Base-by-base conservation (phyloP, 2,797 vertebrate genomes). In the Smutsia temminckii region DNA sequence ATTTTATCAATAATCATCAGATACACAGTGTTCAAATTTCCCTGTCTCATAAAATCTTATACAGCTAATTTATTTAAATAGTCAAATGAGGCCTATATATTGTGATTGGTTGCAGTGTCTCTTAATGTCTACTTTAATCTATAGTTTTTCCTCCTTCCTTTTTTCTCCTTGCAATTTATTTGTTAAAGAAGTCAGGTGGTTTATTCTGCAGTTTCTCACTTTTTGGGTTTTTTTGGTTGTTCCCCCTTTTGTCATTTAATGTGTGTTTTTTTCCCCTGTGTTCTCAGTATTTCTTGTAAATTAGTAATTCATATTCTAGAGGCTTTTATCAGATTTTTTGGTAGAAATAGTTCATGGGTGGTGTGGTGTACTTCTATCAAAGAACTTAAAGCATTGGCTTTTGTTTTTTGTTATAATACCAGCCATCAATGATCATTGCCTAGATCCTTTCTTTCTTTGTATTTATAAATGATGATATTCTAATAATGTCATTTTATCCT, bases 381-480 rank as follows among this genome's bases (percentile, higher is more conserved):
- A 53, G 55, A 32, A 79, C 21, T 85, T 18, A 25, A 23, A 34
- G 25, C 64, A 32, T 72, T 17, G 4, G 4, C 25, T 89, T 85
- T 72, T 40, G 49, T 25, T 72, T 84, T 87, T 92, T 78, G 64
- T 72, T 49, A 10, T 37, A 49, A 57, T 85, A 79, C 37, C 21
- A 74, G 64, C 72, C 32, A 72, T 49, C 37, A 64, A 1, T 85
- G 85, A 51, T 77, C 49, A 34, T 14, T 83, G 8, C 46, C 7
- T 79, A 63, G 34, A 53, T 85, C 37, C 27, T 72, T 89, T 74
- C 64, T 79, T 93, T 93, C 40, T 90, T 34, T 68, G n/a, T 90
- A 29, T 78, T 66, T 85, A 4, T 66, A 72, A 90, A 69, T 77
- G 27, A 55, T 34, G 5, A 34, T 51, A 27, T 25, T 79, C 49